Evolutionary conservation across 2,113 vertebrate genomes (phyloP), one percentile per base, ranked within the genome.

Genomic region (Neolamprologus cancellatus): DNA sequence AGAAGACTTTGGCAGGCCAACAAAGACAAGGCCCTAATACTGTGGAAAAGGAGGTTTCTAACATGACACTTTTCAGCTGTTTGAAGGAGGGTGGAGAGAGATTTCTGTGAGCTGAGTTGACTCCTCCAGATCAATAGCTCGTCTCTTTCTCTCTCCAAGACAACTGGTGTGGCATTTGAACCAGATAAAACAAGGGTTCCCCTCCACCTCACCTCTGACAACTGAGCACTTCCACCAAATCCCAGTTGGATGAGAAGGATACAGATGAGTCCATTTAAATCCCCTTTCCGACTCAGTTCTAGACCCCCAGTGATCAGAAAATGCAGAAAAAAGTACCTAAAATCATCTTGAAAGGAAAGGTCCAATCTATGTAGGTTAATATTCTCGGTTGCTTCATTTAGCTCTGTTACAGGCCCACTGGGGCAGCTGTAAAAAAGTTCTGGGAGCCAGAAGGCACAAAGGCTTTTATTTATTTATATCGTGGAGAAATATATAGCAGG

Each of bases 151-250:
- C 87, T 94, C 91, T 89, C 89, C 15, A 86, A 95, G 95, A 96
- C 94, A 90, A 95, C 94, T 93, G 94, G 94, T 95, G 95, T 95
- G 95, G 95, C 93, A 96, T 96, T 95, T 96, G 95, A 96, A 96
- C 95, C 93, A 96, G 94, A 96, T 96, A 93, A 95, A 96, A 96
- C 93, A 95, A 89, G 92, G 94, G 91, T 93, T 95, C 87, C 92
- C 93, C 94, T 95, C 94, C 89, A 94, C 92, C 89, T 96, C 93
- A 96, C 96, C 94, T 95, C 93, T 89, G 92, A 95, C 93, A 90
- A 93, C 91, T 80, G 83, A 93, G 83, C 89, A 85, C 92, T 94
- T 92, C 84, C 78, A 84, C 90, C 90, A 96, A 96, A 95, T 94
- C 94, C 94, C 93, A 91, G 87, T 91, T 85, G 86, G 93, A 93